These are phyloP conservation scores for Oreamnos americanus DNA, from an alignment of 2,113 vertebrate species.

Conservation along the genomic window DNA sequence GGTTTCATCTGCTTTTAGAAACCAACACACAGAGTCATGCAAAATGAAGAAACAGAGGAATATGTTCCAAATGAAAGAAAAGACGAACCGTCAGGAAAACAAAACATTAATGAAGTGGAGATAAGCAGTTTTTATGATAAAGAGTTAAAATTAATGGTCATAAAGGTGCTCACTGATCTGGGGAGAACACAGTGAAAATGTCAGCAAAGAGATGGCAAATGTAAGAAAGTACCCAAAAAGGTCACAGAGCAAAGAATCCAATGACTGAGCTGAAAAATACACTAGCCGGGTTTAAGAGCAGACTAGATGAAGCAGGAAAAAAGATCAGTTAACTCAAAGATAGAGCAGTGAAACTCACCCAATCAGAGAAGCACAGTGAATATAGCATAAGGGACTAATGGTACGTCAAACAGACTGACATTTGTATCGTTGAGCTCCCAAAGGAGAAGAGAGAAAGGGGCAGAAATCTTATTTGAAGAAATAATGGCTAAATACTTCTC, in stretches of 20 bases:
- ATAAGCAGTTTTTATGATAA: neutral
- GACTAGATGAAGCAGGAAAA: neutral
- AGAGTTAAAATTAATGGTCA: neutral
- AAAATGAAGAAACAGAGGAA: neutral
- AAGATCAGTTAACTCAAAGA: neutral
- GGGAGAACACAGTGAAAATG: neutral
- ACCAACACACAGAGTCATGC: neutral
- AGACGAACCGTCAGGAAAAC: neutral
- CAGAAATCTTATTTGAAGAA: neutral
- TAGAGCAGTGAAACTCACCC: neutral
- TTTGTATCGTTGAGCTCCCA: neutral
- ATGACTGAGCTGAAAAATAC: neutral
- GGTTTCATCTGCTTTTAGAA: neutral
- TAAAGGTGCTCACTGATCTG: neutral
- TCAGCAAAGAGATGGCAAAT: neutral
- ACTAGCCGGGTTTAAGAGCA: neutral
- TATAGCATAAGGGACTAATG: neutral
- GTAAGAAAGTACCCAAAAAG: neutral
- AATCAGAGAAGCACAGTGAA: neutral
- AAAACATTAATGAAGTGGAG: neutral
- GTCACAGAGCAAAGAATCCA: neutral
- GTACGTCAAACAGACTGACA: neutral
- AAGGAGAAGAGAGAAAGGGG: neutral
- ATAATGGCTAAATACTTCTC: neutral
- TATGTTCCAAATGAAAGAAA: neutral